Base-by-base conservation (phyloP, 2,888 invertebrate species). In the Homarus gammarus region DNA sequence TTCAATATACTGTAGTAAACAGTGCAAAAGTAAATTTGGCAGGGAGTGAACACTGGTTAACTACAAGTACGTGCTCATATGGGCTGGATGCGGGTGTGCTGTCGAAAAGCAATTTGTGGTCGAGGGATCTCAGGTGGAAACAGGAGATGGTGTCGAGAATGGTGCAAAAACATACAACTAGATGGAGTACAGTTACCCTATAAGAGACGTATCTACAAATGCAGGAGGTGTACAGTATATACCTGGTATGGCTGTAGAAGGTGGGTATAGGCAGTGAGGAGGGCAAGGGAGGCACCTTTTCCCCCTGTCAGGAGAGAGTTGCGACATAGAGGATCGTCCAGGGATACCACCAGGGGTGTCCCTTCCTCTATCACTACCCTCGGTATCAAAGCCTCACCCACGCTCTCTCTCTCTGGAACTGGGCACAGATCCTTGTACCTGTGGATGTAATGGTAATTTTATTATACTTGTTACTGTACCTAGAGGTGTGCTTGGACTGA, bases 241-340 rank as follows among this genome's bases (percentile, higher is more conserved):
- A 83, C 83, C 83, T 83, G 83, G 8, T 72, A 33, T 1, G 72
- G 49, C n/a, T 83, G 49, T 38, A 70, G 70, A 15, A 83, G 36
- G 12, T 72, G 70, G 27, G n/a, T 83, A n/a, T 70, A 83, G 33
- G 83, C 93, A 12, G 94, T 94, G 75, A 97, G 94, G 64, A 96
- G 93, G 0, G 96, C 96, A 22, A 97, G 94, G 1, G 97, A 97
- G 0, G 96, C 95, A 15, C 96, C 97, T 94, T 97, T 97, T 0
- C 97, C 97, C 0, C 97, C 97, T 0, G 96, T 96, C 15, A 96
- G 93, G 12, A 94, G 93, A 0, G 95, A 94, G 91, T 95, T 95
- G 38, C 94, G 94, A 40, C 96, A 93, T 18, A 70, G 70, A 33
- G 91, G 91, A 22, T 92, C 92, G 2, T 86, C 78, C 51, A 93